Conservation (phyloP, 2,888 invertebrate species). For the Chloroclysta siterata region DNA sequence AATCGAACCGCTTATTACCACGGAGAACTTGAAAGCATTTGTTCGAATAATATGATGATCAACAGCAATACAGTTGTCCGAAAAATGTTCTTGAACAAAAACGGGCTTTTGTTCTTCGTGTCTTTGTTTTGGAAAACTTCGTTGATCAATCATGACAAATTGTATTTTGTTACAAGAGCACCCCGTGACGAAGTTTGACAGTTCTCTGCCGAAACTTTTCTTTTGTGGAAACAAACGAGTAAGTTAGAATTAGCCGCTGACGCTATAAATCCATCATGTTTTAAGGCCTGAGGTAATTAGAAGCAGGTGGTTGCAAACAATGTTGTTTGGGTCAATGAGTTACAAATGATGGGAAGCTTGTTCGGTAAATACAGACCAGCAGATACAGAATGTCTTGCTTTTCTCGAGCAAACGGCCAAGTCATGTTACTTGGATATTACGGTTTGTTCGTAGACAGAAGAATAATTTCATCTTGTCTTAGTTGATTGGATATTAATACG, state of each 20-base stretch:
- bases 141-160: constrained; percentile 83
- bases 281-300: constrained; percentile 30
- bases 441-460: background rate
- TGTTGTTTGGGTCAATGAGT: constrained; percentile 25
- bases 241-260: constrained; percentile 65
- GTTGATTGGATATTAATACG: background rate
- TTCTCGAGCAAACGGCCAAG: background rate
- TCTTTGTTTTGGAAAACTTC: constrained; percentile 72
- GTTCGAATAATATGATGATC: constrained; percentile 34
- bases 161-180: constrained; percentile 75
- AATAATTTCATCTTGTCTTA: no score
- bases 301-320: constrained; percentile 22
- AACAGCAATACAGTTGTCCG: constrained; percentile 47
- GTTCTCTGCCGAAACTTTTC: constrained; percentile 66
- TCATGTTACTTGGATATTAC: background rate
- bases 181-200: constrained; percentile 72
- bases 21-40: background rate
- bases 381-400: constrained; percentile 18
- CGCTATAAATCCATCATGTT: constrained; percentile 47
- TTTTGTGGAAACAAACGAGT: constrained; percentile 60
- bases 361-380: constrained; percentile 6
- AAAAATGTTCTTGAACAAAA: constrained; percentile 58
- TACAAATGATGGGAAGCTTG: constrained; percentile 19
- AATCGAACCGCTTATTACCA: background rate
- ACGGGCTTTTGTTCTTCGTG: constrained; percentile 59